Conservation (phyloP, 2,797 vertebrate species). For the Amazonetta brasiliensis region DNA sequence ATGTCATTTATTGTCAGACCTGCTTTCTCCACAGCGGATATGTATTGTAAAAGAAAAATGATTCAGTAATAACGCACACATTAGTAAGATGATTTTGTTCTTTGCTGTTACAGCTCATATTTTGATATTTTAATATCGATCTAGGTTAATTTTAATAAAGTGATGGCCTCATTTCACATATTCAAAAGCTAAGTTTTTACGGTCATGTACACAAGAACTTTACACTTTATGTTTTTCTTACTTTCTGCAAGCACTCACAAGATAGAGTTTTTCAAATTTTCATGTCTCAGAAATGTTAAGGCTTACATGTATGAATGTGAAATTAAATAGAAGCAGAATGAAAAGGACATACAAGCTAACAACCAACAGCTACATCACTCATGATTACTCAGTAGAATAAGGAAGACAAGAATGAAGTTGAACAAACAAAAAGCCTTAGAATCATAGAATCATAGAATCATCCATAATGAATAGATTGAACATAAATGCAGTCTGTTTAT, state of each 20-base stretch:
- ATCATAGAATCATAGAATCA: background rate
- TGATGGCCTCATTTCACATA: background rate
- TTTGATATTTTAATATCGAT: background rate
- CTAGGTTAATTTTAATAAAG: background rate
- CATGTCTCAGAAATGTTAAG: background rate
- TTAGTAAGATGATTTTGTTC: background rate
- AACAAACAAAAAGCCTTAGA: background rate
- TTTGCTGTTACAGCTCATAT: background rate
- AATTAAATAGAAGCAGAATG: background rate
- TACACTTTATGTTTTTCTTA: background rate
- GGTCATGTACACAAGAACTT: background rate
- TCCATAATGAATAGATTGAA: background rate
- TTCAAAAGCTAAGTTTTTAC: background rate
- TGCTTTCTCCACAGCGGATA: background rate
- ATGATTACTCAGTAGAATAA: background rate
- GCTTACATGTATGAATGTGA: background rate
- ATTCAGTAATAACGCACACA: background rate
- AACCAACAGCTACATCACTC: background rate
- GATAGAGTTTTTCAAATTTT: background rate
- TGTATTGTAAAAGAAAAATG: background rate
- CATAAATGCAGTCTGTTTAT: background rate
- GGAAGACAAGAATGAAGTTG: background rate
- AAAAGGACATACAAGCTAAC: background rate
- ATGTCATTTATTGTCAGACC: too few relatives aligned
- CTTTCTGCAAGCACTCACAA: background rate